phyloP scores from a whole-genome alignment of 2,113 vertebrate genomes.

The Phycodurus eques region DNA sequence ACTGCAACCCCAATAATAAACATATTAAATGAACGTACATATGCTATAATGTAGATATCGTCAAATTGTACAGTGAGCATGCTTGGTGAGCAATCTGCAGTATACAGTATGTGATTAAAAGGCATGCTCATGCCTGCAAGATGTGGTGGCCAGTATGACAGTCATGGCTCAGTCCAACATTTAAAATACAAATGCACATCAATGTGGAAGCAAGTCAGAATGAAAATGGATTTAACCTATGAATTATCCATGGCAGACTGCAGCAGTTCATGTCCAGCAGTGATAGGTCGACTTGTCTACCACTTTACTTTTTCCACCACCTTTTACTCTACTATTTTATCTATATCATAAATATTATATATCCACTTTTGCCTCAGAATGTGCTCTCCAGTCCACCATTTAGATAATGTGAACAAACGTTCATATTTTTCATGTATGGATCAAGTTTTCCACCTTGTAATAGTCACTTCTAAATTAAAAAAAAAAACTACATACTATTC shows the following conservation, averaged over 20 bases:
- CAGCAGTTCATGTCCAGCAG: slow-evolving; percentile 43
- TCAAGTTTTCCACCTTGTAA: background rate
- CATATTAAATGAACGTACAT: background rate
- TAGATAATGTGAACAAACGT: background rate
- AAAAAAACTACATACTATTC: background rate
- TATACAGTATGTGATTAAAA: background rate
- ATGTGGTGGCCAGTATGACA: background rate
- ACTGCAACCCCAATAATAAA: background rate
- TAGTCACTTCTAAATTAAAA: background rate
- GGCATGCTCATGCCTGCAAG: background rate
- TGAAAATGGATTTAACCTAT: slow-evolving; percentile 30
- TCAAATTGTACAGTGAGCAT: background rate
- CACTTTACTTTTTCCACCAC: slow-evolving; percentile 15
- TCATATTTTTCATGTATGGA: no score
- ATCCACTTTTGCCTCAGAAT: background rate
- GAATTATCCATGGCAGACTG: slow-evolving; percentile 51
- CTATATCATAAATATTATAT: slow-evolving; percentile 17
- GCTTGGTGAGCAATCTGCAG: background rate
- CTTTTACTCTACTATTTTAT: slow-evolving; percentile 1
- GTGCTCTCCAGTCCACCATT: background rate
- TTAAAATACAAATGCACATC: slow-evolving; percentile 4
- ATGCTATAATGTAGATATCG: background rate
- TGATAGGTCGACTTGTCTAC: slow-evolving; percentile 8
- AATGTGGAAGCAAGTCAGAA: slow-evolving; percentile 19
- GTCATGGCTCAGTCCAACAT: background rate